Base-by-base conservation (phyloP, 2,113 vertebrate species). In the Oncorhynchus kisutch region DNA sequence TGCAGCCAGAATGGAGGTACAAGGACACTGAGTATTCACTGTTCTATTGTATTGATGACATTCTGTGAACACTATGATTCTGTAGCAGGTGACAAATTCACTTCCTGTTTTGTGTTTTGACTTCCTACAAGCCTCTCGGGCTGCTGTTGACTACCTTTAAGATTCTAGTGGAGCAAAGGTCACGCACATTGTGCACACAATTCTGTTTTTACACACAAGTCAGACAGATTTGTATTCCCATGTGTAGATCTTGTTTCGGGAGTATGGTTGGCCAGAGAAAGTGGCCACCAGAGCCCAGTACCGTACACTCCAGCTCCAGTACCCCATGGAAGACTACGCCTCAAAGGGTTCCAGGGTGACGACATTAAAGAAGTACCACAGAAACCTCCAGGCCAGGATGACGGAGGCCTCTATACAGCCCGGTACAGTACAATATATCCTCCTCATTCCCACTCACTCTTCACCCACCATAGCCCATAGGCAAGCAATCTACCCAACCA, bases 321-420 rank as follows among this genome's bases (percentile, higher is more conserved):
- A 95, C 69, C 91, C 87, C 57, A 93, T 97, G 82, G 93, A 95
- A 4, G 88, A 88, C 76, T 98, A 96, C 70, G 84, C 90, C 29
- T 98, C 94, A 1, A 86, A 78, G n/a, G 91, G 92, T 64, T 87
- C 94, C 13, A 81, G 82, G 20, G 71, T 94, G 3, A 80, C 79
- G 1, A 73, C 91, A 6, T 1, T 91, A 0, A 91, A 78, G 75
- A 96, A 94, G 76, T 6, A 12, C 22, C 95, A 95, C 31, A 88
- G 93, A 73, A 92, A 87, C 75, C 88, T 89, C 27, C 90, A 90
- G 75, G 84, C 77, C 12, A 81, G 76, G 67, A 80, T 76, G 69
- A 87, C 83, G 22, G 85, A 84, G 49, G 85, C 82, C 72, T 84
- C 88, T 20, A 67, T 82, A 51, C 81, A 90, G 66, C 88, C 83